Percentiles rank a stretch among this genome's conserved stretches.
Evolutionary conservation across 2,113 vertebrate species (phyloP).

Genomic region (Chaetops frenatus): DNA sequence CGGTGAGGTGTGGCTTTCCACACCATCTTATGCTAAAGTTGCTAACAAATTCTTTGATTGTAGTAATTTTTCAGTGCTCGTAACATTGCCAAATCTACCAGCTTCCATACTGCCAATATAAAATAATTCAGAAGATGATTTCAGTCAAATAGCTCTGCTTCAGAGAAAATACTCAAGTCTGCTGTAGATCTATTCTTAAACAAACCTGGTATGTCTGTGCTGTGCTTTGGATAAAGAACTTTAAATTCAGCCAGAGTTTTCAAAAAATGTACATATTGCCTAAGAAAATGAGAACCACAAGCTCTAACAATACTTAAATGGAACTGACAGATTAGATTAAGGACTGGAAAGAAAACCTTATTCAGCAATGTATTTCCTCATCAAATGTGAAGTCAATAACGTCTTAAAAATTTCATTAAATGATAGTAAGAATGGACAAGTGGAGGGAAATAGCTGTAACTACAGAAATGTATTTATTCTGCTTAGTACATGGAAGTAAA

Average conservation of each 20-base stretch:
- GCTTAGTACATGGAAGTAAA: background rate
- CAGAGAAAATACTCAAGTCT: background rate
- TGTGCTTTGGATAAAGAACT: background rate
- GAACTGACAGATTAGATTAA: background rate
- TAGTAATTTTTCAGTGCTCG: background rate
- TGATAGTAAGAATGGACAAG: background rate
- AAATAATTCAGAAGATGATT: background rate
- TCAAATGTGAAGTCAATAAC: background rate
- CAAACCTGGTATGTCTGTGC: background rate
- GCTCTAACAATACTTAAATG: background rate
- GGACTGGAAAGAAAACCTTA: background rate
- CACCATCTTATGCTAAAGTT: background rate
- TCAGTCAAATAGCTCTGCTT: background rate
- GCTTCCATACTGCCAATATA: background rate
- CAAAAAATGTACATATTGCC: background rate
- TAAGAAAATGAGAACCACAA: background rate
- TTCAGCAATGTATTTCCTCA: background rate
- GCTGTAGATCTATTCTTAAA: background rate
- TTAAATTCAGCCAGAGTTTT: background rate
- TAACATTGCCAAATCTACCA: background rate
- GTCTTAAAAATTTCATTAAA: background rate
- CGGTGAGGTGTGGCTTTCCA: background rate
- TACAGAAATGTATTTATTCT: background rate
- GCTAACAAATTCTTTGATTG: background rate
- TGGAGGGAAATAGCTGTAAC: background rate